Percentiles rank a stretch among this genome's conserved stretches.
phyloP scores from a whole-genome alignment of 2,888 invertebrate genomes.

The Eristalis arbustorum region DNA sequence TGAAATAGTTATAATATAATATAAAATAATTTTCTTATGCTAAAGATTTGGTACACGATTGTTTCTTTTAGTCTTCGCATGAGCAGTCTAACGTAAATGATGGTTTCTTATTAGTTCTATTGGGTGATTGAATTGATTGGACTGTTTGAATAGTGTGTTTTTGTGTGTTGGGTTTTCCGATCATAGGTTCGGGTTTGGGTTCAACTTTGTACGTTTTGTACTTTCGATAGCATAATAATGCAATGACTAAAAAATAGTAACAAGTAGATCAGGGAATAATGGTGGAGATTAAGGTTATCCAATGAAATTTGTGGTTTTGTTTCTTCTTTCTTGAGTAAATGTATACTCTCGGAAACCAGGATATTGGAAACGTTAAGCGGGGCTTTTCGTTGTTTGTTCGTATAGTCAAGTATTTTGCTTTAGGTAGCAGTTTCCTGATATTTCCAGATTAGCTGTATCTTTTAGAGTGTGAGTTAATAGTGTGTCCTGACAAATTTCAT shows the following conservation, averaged over 20 bases:
- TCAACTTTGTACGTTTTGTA: background rate
- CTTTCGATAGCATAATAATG: background rate
- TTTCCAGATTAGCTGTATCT: background rate
- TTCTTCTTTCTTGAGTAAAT: background rate
- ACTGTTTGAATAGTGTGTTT: too few species aligned
- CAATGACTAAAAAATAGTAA: background rate
- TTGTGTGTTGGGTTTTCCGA: background rate
- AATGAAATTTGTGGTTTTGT: background rate
- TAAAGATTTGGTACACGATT: too few species aligned
- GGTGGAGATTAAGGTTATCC: background rate
- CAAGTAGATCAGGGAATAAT: background rate
- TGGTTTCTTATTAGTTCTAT: too few species aligned
- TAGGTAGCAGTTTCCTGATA: conserved; percentile 9
- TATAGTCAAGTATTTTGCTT: background rate
- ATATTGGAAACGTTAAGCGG: background rate
- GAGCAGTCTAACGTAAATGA: too few species aligned
- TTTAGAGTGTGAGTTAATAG: background rate
- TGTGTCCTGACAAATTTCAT: background rate
- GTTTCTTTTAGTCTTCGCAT: too few species aligned
- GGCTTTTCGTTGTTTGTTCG: background rate
- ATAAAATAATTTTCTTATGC: too few species aligned
- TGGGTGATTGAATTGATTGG: too few species aligned
- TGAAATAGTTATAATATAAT: too few species aligned
- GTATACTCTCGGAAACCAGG: background rate
- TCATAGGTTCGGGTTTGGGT: background rate